These are phyloP conservation scores for Craseonycteris thonglongyai DNA, from an alignment of 2,113 vertebrate species.

Conservation along the genomic window DNA sequence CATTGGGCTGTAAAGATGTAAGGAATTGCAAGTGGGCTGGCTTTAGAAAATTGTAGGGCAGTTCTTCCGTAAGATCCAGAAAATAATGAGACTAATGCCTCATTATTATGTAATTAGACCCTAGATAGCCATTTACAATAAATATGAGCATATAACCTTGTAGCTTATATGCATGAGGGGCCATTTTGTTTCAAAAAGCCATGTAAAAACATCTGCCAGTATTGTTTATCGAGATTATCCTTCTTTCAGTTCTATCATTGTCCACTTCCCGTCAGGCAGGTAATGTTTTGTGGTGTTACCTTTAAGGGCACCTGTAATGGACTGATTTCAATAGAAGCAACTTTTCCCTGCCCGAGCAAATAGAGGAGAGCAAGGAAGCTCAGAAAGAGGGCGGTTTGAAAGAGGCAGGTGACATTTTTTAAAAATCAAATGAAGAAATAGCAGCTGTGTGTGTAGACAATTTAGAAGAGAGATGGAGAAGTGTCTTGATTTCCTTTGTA, in stretches of 20 bases:
- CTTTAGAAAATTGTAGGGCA: neutral
- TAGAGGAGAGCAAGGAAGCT: neutral
- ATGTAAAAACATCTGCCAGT: neutral
- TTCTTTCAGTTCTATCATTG: neutral
- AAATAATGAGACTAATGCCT: neutral
- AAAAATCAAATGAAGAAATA: neutral
- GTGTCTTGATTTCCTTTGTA: slow-evolving; percentile 32
- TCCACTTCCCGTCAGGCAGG: neutral
- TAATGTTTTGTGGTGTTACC: neutral
- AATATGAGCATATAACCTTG: neutral
- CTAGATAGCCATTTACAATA: neutral
- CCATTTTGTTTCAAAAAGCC: neutral
- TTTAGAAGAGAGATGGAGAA: neutral
- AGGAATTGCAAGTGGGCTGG: neutral
- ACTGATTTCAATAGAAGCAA: neutral
- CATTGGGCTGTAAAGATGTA: too few species aligned
- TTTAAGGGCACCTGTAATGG: neutral
- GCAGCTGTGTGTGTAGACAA: neutral
- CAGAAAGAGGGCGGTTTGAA: neutral
- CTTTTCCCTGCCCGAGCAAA: neutral
- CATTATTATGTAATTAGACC: neutral
- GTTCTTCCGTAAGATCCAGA: neutral
- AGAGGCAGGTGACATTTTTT: slow-evolving; percentile 35
- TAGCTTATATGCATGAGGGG: neutral
- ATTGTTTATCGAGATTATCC: neutral